A percentile compares a stretch with the other conserved stretches of the same genome.
Evolutionary conservation across 1,140 invertebrate species (phyloP).

Genomic region (Apis laboriosa): DNA sequence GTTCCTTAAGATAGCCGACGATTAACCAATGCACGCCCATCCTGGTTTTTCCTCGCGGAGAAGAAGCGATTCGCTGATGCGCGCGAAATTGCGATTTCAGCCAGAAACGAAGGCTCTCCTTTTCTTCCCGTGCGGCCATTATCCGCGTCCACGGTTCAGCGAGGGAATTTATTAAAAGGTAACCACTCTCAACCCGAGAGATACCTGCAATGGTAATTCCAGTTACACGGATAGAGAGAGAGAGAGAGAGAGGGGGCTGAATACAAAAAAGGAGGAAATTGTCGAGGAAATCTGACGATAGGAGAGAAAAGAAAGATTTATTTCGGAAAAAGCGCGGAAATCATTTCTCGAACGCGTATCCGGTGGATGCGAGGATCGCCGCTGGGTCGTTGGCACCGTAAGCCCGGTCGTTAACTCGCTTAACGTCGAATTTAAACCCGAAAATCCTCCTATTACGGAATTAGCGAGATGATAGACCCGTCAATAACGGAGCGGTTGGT

Average conservation of each 20-base stretch:
- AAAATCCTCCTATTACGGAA: constrained; percentile 78
- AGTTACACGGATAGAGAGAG: too few relatives aligned
- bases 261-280: too few relatives aligned
- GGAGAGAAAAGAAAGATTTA: background rate
- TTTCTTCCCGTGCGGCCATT: background rate
- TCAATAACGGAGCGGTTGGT: constrained; percentile 70
- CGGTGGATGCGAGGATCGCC: constrained; percentile 11
- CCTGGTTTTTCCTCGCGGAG: background rate
- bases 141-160: background rate
- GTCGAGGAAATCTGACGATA: too few relatives aligned
- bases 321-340: too few relatives aligned
- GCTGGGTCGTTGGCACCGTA: constrained; percentile 63
- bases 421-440: constrained; percentile 69
- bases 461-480: constrained; percentile 79
- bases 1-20: background rate
- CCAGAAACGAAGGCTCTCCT: background rate
- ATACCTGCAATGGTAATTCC: too few relatives aligned
- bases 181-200: constrained; percentile 10
- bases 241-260: too few relatives aligned
- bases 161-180: background rate
- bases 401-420: constrained; percentile 72
- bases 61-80: constrained; percentile 31
- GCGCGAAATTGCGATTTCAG: constrained; percentile 42
- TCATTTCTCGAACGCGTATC: constrained; percentile 18
- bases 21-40: constrained; percentile 40